phyloP scores from a whole-genome alignment of 2,113 vertebrate genomes.

The Malurus alboscapulatus region DNA sequence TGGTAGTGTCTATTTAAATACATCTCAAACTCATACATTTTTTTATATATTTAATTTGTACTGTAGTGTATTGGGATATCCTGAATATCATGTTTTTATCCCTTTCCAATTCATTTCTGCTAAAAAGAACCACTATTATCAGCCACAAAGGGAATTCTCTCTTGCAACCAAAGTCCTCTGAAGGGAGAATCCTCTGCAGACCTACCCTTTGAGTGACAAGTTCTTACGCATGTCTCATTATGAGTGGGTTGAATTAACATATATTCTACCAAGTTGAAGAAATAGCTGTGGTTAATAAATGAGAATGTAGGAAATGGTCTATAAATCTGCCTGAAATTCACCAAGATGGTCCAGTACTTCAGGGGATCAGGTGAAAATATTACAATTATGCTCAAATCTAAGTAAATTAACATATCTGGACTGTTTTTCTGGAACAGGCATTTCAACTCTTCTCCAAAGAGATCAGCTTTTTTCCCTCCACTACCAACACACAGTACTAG shows the following conservation, averaged over 20 bases:
- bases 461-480: background rate
- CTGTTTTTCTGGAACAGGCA: background rate
- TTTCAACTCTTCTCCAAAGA: constrained; percentile 36
- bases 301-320: constrained; percentile 62
- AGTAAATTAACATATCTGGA: background rate
- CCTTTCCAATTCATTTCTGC: constrained; percentile 47
- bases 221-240: constrained; percentile 69
- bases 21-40: constrained; percentile 36
- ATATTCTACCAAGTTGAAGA: constrained; percentile 67
- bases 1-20: constrained; percentile 36
- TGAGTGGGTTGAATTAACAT: constrained; percentile 73
- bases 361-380: constrained; percentile 33
- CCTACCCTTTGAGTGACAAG: constrained; percentile 72
- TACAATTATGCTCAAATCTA: constrained; percentile 25
- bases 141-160: constrained; percentile 65
- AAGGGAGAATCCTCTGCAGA: constrained; percentile 72
- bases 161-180: constrained; percentile 68
- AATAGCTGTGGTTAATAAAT: constrained; percentile 70
- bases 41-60: constrained; percentile 63
- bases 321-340: constrained; percentile 65
- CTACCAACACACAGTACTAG: background rate
- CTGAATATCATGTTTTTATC: constrained; percentile 48
- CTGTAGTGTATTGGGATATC: constrained; percentile 29
- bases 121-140: constrained; percentile 65
- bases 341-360: constrained; percentile 46